phyloP scores from a whole-genome alignment of 2,888 invertebrate species.

The Mactromeris polynyma region DNA sequence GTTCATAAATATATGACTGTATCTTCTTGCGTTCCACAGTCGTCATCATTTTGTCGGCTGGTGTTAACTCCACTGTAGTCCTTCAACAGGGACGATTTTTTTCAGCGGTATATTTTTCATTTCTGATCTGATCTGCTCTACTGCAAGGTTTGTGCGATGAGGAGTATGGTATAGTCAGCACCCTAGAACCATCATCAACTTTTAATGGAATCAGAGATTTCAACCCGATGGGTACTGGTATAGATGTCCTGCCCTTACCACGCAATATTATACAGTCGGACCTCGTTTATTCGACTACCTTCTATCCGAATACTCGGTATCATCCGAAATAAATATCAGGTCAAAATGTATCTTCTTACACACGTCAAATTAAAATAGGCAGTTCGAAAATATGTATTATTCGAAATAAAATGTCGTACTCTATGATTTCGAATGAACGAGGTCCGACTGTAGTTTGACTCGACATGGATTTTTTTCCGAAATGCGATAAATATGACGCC shows the following conservation, averaged over 20 bases:
- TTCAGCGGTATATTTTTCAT: constrained; percentile 55
- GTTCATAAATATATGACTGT: not conserved
- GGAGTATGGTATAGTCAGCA: not conserved
- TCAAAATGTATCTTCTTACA: too few relatives aligned
- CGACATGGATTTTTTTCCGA: constrained; percentile 60
- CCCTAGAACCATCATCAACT: not conserved
- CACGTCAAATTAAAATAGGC: too few relatives aligned
- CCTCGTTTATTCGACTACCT: too few relatives aligned
- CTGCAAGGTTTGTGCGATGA: not conserved
- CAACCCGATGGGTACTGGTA: not conserved
- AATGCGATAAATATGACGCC: not conserved
- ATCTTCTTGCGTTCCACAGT: not conserved
- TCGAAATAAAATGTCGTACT: too few relatives aligned
- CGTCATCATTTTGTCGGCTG: constrained; percentile 15
- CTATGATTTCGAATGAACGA: too few relatives aligned
- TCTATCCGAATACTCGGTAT: too few relatives aligned
- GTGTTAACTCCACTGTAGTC: not conserved
- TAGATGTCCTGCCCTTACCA: constrained; percentile 26
- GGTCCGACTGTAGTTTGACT: too few relatives aligned
- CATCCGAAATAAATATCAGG: too few relatives aligned
- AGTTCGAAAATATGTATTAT: too few relatives aligned
- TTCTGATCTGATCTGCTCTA: constrained; percentile 55
- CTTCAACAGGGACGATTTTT: constrained; percentile 41
- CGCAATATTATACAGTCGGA: constrained; percentile 66
- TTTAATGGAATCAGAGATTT: not conserved